Evolutionary conservation across 2,888 invertebrate species (phyloP), one percentile per base, ranked within the genome.

Genomic region (Caenorhabditis sp.): DNA sequence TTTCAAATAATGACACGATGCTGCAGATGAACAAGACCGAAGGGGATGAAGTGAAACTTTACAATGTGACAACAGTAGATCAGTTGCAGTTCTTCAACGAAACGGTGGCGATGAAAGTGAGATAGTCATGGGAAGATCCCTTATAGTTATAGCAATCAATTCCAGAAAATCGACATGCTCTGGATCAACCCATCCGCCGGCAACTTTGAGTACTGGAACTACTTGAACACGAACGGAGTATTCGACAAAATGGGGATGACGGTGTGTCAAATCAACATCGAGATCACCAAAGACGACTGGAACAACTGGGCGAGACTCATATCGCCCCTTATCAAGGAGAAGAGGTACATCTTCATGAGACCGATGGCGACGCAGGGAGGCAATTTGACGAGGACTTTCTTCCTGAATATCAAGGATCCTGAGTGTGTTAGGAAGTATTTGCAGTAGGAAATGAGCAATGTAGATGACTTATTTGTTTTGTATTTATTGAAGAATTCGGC

Each of bases 81-180:
- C 65, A 67, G 22, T 11, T 20, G 6, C 20, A 13, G 11, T 74
- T 60, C 22, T 74, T 74, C 67, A 74, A 67, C 32, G 65, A 67
- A n/a, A 74, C 67, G 28, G 47, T 74, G 3, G 60, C 50, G 3
- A 40, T 35, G 15, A 60, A 67, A 60, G 74, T 74, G 22, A 40
- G 32, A 6, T 6, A 9, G 9, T 32, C 9, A 32, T 32, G 32
- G 32, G 32, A 4, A 32, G 32, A 6, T 32, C n/a, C n/a, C n/a
- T n/a, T n/a, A n/a, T n/a, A n/a, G n/a, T n/a, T n/a, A n/a, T n/a
- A n/a, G n/a, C n/a, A n/a, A 6, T 40, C 11, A 40, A 6, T 40
- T 74, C 22, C 44, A 74, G 74, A 74, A 65, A 67, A 74, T 74
- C 18, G 74, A 74, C 53, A 74, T 74, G 74, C 51, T 74, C 3